These are phyloP conservation scores for Champsocephalus esox DNA, from an alignment of 2,797 vertebrate species.

Conservation along the genomic window DNA sequence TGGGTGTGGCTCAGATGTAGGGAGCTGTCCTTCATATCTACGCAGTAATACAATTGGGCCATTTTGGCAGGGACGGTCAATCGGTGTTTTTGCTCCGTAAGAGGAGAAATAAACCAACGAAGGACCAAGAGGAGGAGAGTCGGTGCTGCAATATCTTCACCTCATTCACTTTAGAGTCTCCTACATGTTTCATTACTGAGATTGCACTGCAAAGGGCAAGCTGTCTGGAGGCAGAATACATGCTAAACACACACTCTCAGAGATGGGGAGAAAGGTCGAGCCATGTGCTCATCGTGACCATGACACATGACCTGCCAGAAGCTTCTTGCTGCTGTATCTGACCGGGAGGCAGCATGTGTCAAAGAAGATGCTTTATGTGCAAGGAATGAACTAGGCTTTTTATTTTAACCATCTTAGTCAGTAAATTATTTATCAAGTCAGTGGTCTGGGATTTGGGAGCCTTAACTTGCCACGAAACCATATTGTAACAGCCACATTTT, in stretches of 20 bases:
- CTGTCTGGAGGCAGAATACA: constrained; percentile 41
- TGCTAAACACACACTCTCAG: constrained; percentile 31
- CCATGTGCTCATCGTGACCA: constrained; percentile 29
- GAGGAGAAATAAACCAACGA: constrained; percentile 53
- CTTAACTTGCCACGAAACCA: constrained; percentile 8
- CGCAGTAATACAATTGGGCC: constrained; percentile 14
- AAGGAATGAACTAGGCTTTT: constrained; percentile 22
- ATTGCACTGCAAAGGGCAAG: constrained; percentile 62
- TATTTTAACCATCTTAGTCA: constrained; percentile 8
- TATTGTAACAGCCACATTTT: not conserved
- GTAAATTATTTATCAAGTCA: constrained; percentile 34
- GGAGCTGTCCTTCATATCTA: constrained; percentile 40
- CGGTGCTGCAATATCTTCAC: constrained; percentile 28
- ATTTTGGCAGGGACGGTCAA: constrained; percentile 37
- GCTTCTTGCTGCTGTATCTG: constrained; percentile 33
- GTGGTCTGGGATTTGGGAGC: not conserved
- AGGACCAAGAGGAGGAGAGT: constrained; percentile 27
- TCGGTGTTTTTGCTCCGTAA: constrained; percentile 44
- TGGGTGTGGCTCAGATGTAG: constrained; percentile 11
- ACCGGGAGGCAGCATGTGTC: constrained; percentile 39
- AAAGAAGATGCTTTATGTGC: constrained; percentile 37
- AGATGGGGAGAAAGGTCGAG: constrained; percentile 6
- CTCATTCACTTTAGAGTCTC: constrained; percentile 68
- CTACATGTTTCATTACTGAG: constrained; percentile 74
- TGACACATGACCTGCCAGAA: constrained; percentile 52